Evolutionary conservation across 2,888 invertebrate species (phyloP).

Genomic region (Girardia tigrina): DNA sequence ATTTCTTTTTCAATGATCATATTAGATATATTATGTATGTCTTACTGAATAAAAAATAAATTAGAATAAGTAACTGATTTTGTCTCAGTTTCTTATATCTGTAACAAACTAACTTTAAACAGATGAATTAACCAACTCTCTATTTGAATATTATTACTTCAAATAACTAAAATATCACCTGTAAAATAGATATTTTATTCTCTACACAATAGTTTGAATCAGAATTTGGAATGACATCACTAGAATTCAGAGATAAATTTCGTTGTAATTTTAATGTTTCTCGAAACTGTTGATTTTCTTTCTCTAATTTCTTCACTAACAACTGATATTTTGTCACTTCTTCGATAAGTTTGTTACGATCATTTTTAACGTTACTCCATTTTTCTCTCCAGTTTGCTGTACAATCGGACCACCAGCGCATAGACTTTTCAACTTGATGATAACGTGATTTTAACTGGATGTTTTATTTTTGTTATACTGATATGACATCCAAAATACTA

Average conservation of each 20-base stretch:
- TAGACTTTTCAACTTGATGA: background rate
- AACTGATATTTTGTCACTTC: background rate
- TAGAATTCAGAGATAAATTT: background rate
- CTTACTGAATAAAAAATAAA: too few relatives aligned
- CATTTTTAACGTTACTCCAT: background rate
- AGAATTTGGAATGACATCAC: background rate
- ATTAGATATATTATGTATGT: too few relatives aligned
- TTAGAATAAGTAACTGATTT: too few relatives aligned
- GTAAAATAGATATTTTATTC: slow-evolving; percentile 3
- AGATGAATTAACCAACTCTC: too few relatives aligned
- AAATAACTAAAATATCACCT: too few relatives aligned
- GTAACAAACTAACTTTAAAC: too few relatives aligned
- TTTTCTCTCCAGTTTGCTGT: slow-evolving; percentile 6
- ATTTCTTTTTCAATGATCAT: too few relatives aligned
- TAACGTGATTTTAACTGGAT: slow-evolving; percentile 1
- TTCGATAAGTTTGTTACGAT: background rate
- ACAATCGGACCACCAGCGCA: slow-evolving; percentile 6
- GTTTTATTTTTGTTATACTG: background rate
- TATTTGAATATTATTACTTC: too few relatives aligned
- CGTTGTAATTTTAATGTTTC: background rate
- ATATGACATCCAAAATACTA: background rate
- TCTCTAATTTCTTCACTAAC: background rate
- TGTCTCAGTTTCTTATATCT: too few relatives aligned
- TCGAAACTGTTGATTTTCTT: background rate
- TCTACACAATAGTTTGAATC: background rate